Base-by-base conservation (phyloP, 1,140 invertebrate genomes). In the Hermetia illucens region DNA sequence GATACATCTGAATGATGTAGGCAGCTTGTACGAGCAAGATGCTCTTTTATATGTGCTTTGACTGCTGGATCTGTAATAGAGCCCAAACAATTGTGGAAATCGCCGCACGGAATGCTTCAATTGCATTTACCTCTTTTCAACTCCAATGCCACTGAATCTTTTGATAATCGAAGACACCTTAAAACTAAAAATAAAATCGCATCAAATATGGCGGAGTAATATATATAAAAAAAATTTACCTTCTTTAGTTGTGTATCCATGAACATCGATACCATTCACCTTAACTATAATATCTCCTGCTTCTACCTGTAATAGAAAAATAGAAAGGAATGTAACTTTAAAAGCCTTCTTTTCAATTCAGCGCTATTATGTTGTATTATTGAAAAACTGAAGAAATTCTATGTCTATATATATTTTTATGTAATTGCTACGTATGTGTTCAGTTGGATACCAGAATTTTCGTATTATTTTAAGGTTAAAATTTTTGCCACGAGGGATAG, bases 241-340 rank as follows among this genome's bases (percentile, higher is more conserved):
- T 81, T 91, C 85, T 72, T 87, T 87, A 49, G 83, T 90, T 59
- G 77, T 86, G 55, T 87, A 80, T 62, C 78, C 75, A 67, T 86
- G 82, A 47, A 92, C 85, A 68, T 89, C 82, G 53, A 82, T 81
- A 65, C 84, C 84, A 69, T 92, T 92, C 52, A 92, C 82, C 74
- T 85, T 85, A 58, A 91, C 69, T 63, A 92, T 85, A 53, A 92
- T 78, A 70, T 93, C 88, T 45, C 87, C 88, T 48, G 84, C 80
- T 70, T 91, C 82, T 45, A 92, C 77, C 84, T 90, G 72, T 47
- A 77, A 81, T 63, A 58, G 40, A 53, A 57, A 43, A 56, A 58
- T 54, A 61, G 47, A 34, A 31, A 19, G 9, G 25, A 24, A 22
- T 22, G 18, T 10, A 30, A 13, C 17, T 4, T n/a, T 16, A 24